A percentile compares a stretch with the other conserved stretches of the same genome.
Evolutionary conservation across 2,797 vertebrate species (phyloP).

Genomic region (Spea hammondii): DNA sequence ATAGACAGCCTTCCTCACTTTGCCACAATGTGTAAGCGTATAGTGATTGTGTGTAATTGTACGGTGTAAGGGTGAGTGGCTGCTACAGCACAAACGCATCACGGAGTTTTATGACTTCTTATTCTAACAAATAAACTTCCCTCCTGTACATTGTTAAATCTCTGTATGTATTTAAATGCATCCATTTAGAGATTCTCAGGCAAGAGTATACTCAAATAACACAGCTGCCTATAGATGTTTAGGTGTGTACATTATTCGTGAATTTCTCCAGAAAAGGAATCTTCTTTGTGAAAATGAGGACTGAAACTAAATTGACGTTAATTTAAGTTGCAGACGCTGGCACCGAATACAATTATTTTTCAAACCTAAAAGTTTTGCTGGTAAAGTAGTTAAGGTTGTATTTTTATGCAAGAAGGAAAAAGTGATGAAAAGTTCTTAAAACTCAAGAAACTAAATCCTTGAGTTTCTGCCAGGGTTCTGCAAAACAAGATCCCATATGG

Average conservation of each 20-base stretch:
- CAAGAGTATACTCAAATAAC: slow-evolving; percentile 52
- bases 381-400: slow-evolving; percentile 76
- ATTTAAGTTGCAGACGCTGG: slow-evolving; percentile 71
- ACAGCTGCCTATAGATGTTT: slow-evolving; percentile 38
- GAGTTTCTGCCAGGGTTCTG: slow-evolving; percentile 68
- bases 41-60: too few species aligned
- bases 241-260: slow-evolving; percentile 45
- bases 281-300: slow-evolving; percentile 65
- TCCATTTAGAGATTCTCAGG: too few species aligned
- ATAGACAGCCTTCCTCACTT: too few species aligned
- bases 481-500: slow-evolving; percentile 73
- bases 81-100: too few species aligned
- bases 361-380: slow-evolving; percentile 66
- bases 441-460: slow-evolving; percentile 77
- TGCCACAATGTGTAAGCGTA: too few species aligned
- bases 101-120: too few species aligned
- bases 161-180: too few species aligned
- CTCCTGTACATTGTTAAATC: too few species aligned
- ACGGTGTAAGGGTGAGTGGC: too few species aligned
- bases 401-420: slow-evolving; percentile 76
- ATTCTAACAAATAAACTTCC: too few species aligned
- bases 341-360: slow-evolving; percentile 67
- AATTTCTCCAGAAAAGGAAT: slow-evolving; percentile 65
- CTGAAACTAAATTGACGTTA: slow-evolving; percentile 65
- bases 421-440: slow-evolving; percentile 77